Conservation (phyloP, 53 echinoderm and acorn worm species). For the Arbacia lixula region DNA sequence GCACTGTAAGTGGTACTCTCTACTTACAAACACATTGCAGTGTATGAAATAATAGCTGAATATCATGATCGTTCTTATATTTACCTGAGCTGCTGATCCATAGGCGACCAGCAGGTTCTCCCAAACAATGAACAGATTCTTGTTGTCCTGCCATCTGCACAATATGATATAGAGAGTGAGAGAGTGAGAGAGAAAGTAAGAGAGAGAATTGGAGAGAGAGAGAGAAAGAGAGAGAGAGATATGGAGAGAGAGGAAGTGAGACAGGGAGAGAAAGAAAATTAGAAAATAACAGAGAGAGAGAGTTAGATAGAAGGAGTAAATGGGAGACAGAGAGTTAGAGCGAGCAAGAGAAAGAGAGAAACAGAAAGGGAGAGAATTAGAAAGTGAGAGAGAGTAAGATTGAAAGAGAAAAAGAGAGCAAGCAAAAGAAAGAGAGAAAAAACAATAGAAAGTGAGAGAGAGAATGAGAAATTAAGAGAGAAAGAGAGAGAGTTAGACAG, state of each 20-base stretch:
- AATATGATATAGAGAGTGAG: neutral
- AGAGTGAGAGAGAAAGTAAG: neutral
- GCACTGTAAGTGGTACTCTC: neutral
- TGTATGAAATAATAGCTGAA: neutral
- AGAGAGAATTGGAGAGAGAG: neutral
- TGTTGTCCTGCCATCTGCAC: slow-evolving; percentile 12
- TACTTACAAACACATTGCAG: neutral
- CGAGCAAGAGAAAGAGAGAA: too few species aligned
- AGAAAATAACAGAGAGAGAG: too few species aligned
- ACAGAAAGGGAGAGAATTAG: too few species aligned
- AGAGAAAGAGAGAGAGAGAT: neutral
- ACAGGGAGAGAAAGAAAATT: neutral
- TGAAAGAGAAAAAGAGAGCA: neutral
- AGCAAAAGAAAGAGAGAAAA: too few species aligned
- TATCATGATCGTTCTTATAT: neutral
- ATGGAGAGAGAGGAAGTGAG: neutral
- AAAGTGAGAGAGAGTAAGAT: neutral
- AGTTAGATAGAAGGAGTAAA: too few species aligned
- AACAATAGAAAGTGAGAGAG: too few species aligned
- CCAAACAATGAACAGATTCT: slow-evolving; percentile 26
- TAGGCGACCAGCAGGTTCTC: slow-evolving; percentile 11
- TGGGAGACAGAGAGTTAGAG: too few species aligned
- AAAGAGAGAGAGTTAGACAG: too few species aligned
- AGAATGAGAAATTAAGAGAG: too few species aligned
- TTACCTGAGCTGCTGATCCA: slow-evolving; percentile 46